Evolutionary conservation across 2,888 invertebrate genomes (phyloP).

Genomic region (Ypsolopha scabrella): DNA sequence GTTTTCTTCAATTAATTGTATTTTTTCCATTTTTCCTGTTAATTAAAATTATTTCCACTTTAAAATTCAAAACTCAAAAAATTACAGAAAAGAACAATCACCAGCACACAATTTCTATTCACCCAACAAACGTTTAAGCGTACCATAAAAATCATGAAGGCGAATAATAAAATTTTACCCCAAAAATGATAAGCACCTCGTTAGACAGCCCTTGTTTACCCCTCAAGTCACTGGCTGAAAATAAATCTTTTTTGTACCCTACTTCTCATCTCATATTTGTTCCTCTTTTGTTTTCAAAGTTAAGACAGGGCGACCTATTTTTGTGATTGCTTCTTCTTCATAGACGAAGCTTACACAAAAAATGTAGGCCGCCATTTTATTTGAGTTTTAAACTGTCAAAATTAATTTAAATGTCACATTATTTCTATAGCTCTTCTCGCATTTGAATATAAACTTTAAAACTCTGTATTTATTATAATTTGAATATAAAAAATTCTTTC

Average conservation of each 20-base stretch:
- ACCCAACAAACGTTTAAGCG: neutral
- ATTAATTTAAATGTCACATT: too few relatives aligned
- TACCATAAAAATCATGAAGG: neutral
- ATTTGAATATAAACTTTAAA: too few relatives aligned
- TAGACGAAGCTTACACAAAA: neutral
- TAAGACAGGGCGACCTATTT: constrained; percentile 8
- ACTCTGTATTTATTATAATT: too few relatives aligned
- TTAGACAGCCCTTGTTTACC: neutral
- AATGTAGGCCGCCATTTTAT: too few relatives aligned
- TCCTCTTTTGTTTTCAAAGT: neutral
- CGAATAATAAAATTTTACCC: neutral
- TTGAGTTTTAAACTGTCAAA: too few relatives aligned
- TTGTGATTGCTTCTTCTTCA: constrained; percentile 4
- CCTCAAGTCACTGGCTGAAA: neutral
- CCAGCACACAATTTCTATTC: neutral
- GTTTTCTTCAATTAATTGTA: too few relatives aligned
- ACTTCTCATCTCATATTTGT: neutral
- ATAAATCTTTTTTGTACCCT: neutral
- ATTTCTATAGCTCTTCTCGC: too few relatives aligned
- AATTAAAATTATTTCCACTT: neutral
- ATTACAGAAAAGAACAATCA: neutral
- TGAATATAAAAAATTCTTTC: too few relatives aligned
- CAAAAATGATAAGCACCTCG: neutral
- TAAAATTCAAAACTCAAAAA: neutral
- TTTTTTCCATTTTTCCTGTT: neutral